phyloP scores from a whole-genome alignment of 2,888 invertebrate species.

The Pachymerium ferrugineum region DNA sequence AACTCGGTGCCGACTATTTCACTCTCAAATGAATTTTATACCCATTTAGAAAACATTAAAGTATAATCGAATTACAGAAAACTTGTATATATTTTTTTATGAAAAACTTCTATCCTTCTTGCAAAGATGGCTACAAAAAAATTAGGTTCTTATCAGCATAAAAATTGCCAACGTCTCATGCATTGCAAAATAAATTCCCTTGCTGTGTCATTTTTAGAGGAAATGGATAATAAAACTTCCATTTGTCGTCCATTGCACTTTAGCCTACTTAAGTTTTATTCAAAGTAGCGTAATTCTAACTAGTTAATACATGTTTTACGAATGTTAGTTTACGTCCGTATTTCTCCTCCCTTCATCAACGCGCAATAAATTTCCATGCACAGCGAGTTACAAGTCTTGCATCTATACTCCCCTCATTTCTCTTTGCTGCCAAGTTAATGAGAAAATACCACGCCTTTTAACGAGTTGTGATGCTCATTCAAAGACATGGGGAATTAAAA shows the following conservation, averaged over 20 bases:
- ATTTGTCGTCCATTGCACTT: slow-evolving; percentile 11
- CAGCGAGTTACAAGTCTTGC: neutral
- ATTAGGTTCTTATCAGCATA: too few species aligned
- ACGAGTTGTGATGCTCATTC: neutral
- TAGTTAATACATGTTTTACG: too few species aligned
- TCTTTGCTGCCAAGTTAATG: neutral
- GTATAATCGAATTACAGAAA: too few species aligned
- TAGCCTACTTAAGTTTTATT: neutral
- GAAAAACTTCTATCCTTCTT: too few species aligned
- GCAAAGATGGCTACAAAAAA: too few species aligned
- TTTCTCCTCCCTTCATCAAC: neutral
- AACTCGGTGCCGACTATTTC: too few species aligned
- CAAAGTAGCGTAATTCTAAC: neutral
- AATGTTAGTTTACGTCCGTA: too few species aligned
- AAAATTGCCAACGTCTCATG: too few species aligned
- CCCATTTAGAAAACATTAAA: too few species aligned
- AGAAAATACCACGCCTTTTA: neutral
- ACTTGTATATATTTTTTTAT: too few species aligned
- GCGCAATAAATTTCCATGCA: slow-evolving; percentile 4
- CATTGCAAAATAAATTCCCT: neutral
- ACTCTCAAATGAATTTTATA: too few species aligned
- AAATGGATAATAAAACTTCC: neutral
- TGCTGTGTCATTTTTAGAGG: neutral
- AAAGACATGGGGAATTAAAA: neutral
- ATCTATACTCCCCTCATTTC: neutral